phyloP scores from a whole-genome alignment of 2,113 vertebrate genomes.

The Psammodynastes pulverulentus region DNA sequence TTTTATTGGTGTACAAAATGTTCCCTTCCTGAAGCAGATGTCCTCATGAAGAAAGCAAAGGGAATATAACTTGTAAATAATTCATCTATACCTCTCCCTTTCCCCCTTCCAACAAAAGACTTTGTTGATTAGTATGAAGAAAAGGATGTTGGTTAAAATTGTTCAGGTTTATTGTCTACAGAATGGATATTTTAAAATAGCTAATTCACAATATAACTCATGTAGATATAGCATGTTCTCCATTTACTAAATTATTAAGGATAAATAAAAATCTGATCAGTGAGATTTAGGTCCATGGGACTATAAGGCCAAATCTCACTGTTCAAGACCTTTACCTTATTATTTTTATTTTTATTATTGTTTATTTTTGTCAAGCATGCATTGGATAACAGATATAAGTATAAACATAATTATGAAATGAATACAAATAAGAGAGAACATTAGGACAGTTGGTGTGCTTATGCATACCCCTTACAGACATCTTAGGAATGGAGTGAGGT shows the following conservation, averaged over 20 bases:
- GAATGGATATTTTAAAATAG: not conserved
- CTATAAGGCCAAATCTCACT: not conserved
- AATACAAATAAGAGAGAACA: too few relatives aligned
- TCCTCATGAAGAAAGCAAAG: not conserved
- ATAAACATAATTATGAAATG: too few relatives aligned
- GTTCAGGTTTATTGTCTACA: not conserved
- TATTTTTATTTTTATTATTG: too few relatives aligned
- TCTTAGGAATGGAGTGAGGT: too few relatives aligned
- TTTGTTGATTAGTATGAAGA: not conserved
- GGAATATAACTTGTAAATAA: not conserved
- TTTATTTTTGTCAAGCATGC: too few relatives aligned
- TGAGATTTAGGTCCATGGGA: not conserved
- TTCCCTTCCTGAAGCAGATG: not conserved
- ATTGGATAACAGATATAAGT: too few relatives aligned
- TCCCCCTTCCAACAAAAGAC: not conserved
- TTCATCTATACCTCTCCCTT: not conserved
- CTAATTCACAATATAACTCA: not conserved
- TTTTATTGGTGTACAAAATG: not conserved
- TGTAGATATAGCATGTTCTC: not conserved
- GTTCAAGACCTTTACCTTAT: not conserved
- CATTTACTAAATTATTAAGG: not conserved
- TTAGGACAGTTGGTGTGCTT: too few relatives aligned
- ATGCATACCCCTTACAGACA: too few relatives aligned
- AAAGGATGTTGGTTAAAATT: not conserved
- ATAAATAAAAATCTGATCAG: not conserved